Evolutionary conservation across 2,113 vertebrate species (phyloP).

Genomic region (Ciconia maguari): DNA sequence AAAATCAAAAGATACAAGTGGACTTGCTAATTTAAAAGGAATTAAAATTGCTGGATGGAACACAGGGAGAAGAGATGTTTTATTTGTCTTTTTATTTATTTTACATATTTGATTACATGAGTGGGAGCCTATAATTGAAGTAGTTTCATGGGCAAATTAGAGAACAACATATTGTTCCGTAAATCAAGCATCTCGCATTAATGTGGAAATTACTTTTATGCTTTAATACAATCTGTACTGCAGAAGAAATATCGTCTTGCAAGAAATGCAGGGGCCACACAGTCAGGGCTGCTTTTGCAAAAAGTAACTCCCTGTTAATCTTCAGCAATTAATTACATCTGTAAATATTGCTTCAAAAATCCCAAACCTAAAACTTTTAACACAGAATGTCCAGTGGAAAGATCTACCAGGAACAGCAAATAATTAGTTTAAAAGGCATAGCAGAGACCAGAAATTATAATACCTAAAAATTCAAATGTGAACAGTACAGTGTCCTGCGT

Average conservation of each 20-base stretch:
- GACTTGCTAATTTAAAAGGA: not conserved
- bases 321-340: not conserved
- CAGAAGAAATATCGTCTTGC: not conserved
- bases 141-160: not conserved
- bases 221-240: not conserved
- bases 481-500: not conserved
- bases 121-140: not conserved
- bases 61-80: rapidly evolving
- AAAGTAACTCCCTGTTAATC: not conserved
- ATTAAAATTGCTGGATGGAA: not conserved
- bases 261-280: not conserved
- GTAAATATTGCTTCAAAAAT: not conserved
- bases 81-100: constrained; percentile 15
- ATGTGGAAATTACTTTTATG: not conserved
- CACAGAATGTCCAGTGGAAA: not conserved
- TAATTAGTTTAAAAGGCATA: not conserved
- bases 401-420: not conserved
- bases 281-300: not conserved
- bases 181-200: not conserved
- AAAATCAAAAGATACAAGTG: not conserved
- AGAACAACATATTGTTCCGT: not conserved
- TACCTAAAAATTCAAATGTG: not conserved
- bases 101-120: not conserved
- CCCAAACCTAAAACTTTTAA: not conserved
- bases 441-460: not conserved